Base-by-base conservation (phyloP, 2,888 invertebrate species). In the Ectemnius continuus region DNA sequence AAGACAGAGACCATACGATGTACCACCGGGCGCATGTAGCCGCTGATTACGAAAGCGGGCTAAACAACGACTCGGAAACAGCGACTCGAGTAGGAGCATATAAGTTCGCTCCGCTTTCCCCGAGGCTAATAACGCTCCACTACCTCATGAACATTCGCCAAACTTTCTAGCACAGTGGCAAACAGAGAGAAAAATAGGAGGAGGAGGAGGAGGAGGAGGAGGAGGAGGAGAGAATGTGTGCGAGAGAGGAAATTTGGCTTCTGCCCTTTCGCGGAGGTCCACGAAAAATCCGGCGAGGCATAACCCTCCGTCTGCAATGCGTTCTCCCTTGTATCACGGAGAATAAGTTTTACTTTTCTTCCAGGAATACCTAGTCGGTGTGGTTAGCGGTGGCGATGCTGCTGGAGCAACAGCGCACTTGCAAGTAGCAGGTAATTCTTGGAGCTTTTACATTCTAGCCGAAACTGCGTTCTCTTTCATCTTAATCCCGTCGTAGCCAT, bases 401-500 rank as follows among this genome's bases (percentile, higher is more conserved):
- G 36, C 6, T 13, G 52, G 16, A 5, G 16, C 2, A 52, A 16
- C 47, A n/a, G 45, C 47, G 8, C 23, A 47, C 47, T 47, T n/a
- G 47, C 52, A 16, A 14, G 16, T 52, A 36, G 45, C 18, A 46
- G 58, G 14, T 65, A 13, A 16, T 65, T 58, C 58, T 5, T 45
- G 14, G 5, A 20, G n/a, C 4, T 71, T 68, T 60, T 71, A 60
- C 60, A 63, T 64, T 47, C 36, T 8, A 4, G 47, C 60, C 4
- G 62, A 69, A 75, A 75, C 75, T 68, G 74, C 8, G 76, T 77
- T 74, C 75, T 69, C 76, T 74, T 70, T 74, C 68, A 48, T 76
- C 70, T 76, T 68, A 76, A 76, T 64, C 74, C 67, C 67, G 36
- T 36, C 28, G 28, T 65, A 65, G 28, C 67, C 59, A 65, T 74